Base-by-base conservation (phyloP, 2,113 vertebrate species). In the Trichomycterus rosablanca region DNA sequence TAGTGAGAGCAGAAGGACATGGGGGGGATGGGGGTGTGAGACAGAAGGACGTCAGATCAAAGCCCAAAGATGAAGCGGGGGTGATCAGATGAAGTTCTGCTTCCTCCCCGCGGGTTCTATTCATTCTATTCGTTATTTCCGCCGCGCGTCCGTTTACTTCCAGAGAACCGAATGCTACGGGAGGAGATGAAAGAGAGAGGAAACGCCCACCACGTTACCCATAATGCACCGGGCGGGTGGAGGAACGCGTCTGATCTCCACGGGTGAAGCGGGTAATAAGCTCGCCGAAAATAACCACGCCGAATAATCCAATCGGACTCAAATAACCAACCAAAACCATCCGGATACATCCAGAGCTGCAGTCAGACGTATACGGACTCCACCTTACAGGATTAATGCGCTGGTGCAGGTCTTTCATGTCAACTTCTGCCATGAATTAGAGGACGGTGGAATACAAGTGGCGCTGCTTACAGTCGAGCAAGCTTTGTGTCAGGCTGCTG, bases 191-290 rank as follows among this genome's bases (percentile, higher is more conserved):
- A 57, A 66, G 44, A 20, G 28, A 24, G 49, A 44, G 55, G 26
- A 46, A 54, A 44, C 34, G 63, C 66, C 69, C 72, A 30, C 46
- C 46, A 75, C 71, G 66, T 71, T 80, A 78, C 61, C 44, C 42
- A 44, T 67, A 61, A 51, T 34, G 50, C 60, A 55, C 10, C 52
- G 42, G 26, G 40, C 39, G 44, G 68, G 66, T 53, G 19, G 61
- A 60, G 66, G 59, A 72, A 69, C 12, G 57, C 56, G 56, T 52
- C 67, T 67, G 67, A 74, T 70, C 50, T 5, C 8, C 57, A 42
- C 1, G 7, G 26, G 60, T 24, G 72, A 37, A 42, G 43, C 49
- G 9, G 16, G 66, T 78, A 84, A 84, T 76, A 74, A 81, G 69
- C 60, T 18, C 18, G 0, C 35, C 7, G 37, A 54, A 62, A 59